These are phyloP conservation scores for Alca torda DNA, from an alignment of 2,797 vertebrate genomes.

Conservation along the genomic window DNA sequence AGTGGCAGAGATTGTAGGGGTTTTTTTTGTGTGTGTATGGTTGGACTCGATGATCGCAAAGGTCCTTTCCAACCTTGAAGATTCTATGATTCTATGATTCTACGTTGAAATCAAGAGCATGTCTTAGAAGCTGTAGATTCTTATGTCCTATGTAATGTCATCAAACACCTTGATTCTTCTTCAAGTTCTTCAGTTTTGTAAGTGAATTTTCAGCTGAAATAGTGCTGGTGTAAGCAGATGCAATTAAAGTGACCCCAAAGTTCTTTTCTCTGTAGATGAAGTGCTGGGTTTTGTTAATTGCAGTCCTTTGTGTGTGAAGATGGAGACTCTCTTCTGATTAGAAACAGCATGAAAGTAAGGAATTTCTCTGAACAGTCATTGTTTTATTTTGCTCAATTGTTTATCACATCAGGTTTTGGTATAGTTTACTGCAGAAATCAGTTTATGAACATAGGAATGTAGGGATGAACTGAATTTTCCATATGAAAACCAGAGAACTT, in stretches of 20 bases:
- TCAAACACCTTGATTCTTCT: background rate
- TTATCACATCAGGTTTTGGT: background rate
- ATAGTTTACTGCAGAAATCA: background rate
- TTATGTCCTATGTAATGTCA: accelerated
- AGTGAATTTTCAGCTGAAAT: background rate
- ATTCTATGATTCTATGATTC: too few species aligned
- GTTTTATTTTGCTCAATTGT: background rate
- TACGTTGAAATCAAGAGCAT: background rate
- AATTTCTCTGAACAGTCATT: background rate
- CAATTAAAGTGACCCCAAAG: background rate
- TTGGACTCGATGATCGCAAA: too few species aligned
- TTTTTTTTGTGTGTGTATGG: too few species aligned
- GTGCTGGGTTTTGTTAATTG: background rate
- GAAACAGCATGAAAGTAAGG: background rate
- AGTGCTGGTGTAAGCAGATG: background rate
- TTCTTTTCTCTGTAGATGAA: background rate
- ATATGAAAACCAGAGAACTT: background rate
- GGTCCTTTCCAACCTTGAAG: too few species aligned
- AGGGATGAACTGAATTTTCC: background rate
- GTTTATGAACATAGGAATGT: accelerated
- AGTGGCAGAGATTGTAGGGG: too few species aligned
- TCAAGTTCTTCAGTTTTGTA: background rate
- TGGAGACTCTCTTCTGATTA: background rate
- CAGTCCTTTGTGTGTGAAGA: background rate
- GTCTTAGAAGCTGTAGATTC: background rate